Conservation (phyloP, 2,888 invertebrate species). For the Odontocerum albicorne region DNA sequence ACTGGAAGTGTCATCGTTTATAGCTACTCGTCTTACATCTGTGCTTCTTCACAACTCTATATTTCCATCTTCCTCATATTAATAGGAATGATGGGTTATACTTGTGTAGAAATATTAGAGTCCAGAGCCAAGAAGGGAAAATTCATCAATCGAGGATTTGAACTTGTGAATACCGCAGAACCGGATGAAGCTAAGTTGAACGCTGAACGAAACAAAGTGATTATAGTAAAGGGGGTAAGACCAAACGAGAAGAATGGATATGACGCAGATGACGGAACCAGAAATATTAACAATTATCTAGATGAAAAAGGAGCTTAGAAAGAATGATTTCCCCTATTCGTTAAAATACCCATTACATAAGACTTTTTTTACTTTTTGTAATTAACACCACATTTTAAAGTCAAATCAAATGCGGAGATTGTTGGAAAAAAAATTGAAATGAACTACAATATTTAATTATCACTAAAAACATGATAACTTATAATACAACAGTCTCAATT, state of each 20-base stretch:
- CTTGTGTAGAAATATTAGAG: conserved; percentile 64
- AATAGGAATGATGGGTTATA: conserved; percentile 75
- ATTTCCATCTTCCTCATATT: conserved; percentile 67
- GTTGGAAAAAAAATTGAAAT: too few species aligned
- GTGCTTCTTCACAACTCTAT: conserved; percentile 71
- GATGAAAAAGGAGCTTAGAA: background rate
- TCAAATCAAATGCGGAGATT: too few species aligned
- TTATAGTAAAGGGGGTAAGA: background rate
- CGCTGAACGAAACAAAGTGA: background rate
- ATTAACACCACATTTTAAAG: too few species aligned
- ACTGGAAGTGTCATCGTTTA: conserved; percentile 88
- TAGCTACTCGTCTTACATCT: conserved; percentile 74
- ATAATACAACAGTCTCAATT: too few species aligned
- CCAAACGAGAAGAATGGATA: conserved; percentile 1
- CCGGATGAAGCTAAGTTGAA: background rate
- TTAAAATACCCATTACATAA: too few species aligned
- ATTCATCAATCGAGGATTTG: conserved; percentile 49
- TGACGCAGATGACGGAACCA: background rate
- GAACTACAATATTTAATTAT: too few species aligned
- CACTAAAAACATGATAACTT: too few species aligned
- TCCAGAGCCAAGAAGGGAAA: conserved; percentile 49
- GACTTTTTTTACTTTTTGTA: too few species aligned
- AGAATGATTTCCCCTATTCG: too few species aligned
- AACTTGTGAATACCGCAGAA: conserved; percentile 42
- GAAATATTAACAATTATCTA: background rate